A percentile compares a stretch with the other conserved stretches of the same genome.
phyloP scores from a whole-genome alignment of 1,140 invertebrate species.

The Parapsyche elsis region DNA sequence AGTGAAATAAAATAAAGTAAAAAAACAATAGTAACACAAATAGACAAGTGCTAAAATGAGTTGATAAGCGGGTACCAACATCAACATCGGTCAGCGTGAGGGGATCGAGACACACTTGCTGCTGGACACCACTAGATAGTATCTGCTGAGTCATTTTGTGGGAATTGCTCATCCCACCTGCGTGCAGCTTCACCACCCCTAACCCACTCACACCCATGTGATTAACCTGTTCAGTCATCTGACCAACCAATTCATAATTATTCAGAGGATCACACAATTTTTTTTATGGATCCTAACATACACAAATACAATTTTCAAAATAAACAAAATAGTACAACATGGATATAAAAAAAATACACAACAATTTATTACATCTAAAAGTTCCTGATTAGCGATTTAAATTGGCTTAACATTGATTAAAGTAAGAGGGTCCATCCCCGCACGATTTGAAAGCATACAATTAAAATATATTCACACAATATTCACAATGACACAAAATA shows the following conservation, averaged over 20 bases:
- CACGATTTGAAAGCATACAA: no score
- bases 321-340: no score
- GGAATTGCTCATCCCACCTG: slow-evolving; percentile 65
- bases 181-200: slow-evolving; percentile 74
- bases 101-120: slow-evolving; percentile 77
- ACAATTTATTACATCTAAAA: no score
- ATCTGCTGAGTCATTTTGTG: slow-evolving; percentile 66
- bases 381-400: no score
- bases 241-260: slow-evolving; percentile 50
- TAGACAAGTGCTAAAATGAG: slow-evolving; percentile 34
- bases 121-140: slow-evolving; percentile 61
- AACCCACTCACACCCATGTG: slow-evolving; percentile 66
- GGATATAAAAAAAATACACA: no score
- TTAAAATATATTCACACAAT: no score
- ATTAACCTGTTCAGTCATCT: slow-evolving; percentile 52
- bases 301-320: no score
- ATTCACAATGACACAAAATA: no score
- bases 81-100: slow-evolving; percentile 74
- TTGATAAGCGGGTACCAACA: slow-evolving; percentile 68
- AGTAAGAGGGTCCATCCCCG: no score
- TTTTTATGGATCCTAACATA: no score
- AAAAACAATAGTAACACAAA: slow-evolving; percentile 55
- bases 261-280: no score
- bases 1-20: slow-evolving; percentile 50
- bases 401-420: no score